Base-by-base conservation (phyloP, 2,888 invertebrate species). In the Platerodrilus igneus region DNA sequence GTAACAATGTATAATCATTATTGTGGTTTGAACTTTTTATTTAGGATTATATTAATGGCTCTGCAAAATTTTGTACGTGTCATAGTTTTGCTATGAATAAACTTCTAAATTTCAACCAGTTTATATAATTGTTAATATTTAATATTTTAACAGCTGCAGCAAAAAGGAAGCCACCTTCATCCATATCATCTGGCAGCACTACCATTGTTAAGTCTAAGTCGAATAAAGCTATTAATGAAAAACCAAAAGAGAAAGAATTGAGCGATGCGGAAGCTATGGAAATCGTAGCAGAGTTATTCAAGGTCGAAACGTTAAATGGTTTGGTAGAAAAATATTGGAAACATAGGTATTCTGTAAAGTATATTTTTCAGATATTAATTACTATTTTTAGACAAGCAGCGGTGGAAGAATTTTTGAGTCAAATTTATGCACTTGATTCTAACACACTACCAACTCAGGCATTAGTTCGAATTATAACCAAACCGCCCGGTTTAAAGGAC, bases 401-500 rank as follows among this genome's bases (percentile, higher is more conserved):
- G 1, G 83, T 84, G 8, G 90, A 92, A 58, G 78, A 78, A 53
- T 74, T 90, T 50, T 67, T 76, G 21, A 75, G 74, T 28, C 73
- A 75, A 14, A 63, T 86, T 1, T 77, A 76, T 52, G 73, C 74
- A 2, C 73, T 83, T 53, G 78, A 83, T 17, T 60, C 75, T 2
- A 73, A 75, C 34, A 79, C 80, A 18, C 72, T 83, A 2, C 78
- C 82, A 0, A 77, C 84, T 0, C 93, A 93, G 67, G 78, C 86
- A 1, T 62, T 92, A 16, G 77, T 87, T 16, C 77, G 84, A 35
- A 77, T 78, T 2, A 59, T 90, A 9, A 80, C 79, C 50, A 86
- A 79, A 58, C 93, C 92, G 60, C 93, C 93, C 0, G 94, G 94
- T 0, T 65, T 83, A 1, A 83, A 89, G 62, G 94, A 94, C 59